A percentile compares a stretch with the other conserved stretches of the same genome.
Evolutionary conservation across 2,888 invertebrate species (phyloP).

Genomic region (Elegia similella): DNA sequence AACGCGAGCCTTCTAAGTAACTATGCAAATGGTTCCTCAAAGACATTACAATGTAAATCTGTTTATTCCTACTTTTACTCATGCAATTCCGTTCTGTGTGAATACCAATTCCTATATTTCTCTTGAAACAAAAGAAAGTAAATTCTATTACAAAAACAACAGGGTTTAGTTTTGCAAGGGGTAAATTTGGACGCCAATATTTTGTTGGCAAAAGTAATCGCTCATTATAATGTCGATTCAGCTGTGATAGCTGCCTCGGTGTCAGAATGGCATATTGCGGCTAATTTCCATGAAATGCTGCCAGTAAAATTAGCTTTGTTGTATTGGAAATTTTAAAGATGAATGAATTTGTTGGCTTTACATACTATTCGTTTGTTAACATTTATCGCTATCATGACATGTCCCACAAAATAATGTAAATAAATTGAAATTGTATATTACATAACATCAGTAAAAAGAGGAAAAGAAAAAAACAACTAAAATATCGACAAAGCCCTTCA

Average conservation of each 20-base stretch:
- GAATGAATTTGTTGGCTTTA: too few species aligned
- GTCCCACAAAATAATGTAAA: too few species aligned
- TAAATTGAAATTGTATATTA: too few species aligned
- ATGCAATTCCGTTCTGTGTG: slow-evolving; percentile 30
- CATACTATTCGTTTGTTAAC: too few species aligned
- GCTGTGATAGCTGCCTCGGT: background rate
- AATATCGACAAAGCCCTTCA: too few species aligned
- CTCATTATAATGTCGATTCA: background rate
- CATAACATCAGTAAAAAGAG: too few species aligned
- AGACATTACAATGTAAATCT: slow-evolving; percentile 48
- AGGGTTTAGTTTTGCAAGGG: background rate
- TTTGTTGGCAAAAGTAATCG: background rate
- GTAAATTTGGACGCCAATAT: background rate
- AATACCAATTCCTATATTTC: slow-evolving; percentile 28
- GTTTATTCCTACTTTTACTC: slow-evolving; percentile 36
- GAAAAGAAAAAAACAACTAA: too few species aligned
- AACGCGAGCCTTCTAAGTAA: background rate
- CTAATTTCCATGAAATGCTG: background rate
- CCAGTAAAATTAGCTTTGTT: background rate
- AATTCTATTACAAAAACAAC: background rate
- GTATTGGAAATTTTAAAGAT: background rate
- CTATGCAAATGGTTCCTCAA: slow-evolving; percentile 42
- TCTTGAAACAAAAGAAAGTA: background rate
- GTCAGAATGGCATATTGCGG: background rate
- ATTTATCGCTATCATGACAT: too few species aligned